Percentiles rank a stretch among this genome's conserved stretches.
These are phyloP conservation scores for Delphinapterus leucas DNA, from an alignment of 2,113 vertebrate genomes.

Conservation along the genomic window DNA sequence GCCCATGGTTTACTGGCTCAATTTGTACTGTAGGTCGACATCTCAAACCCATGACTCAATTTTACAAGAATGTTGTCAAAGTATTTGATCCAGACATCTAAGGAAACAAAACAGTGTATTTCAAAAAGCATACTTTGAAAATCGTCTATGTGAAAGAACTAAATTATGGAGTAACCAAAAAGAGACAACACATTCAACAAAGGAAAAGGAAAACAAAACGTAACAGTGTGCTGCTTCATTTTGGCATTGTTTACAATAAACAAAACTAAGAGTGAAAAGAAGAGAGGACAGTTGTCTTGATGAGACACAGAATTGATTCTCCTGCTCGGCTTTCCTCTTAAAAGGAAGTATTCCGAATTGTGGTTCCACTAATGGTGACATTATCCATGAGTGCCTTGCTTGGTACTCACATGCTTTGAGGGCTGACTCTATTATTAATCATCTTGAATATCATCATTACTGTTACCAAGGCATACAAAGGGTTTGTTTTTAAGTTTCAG, in stretches of 20 bases:
- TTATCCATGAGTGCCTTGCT: not conserved
- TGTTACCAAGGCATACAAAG: slow-evolving; percentile 2
- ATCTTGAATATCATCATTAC: slow-evolving; percentile 30
- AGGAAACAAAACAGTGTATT: not conserved
- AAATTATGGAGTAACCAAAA: not conserved
- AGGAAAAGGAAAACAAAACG: not conserved
- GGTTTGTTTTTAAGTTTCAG: slow-evolving; percentile 39
- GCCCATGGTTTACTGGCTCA: not conserved
- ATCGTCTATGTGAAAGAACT: not conserved
- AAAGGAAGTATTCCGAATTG: not conserved
- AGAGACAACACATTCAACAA: not conserved
- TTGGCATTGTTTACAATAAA: slow-evolving; percentile 19
- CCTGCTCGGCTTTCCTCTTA: not conserved
- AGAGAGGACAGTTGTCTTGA: not conserved
- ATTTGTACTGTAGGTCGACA: not conserved
- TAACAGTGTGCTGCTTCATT: not conserved
- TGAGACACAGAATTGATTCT: not conserved
- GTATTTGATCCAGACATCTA: not conserved
- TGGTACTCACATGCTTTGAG: not conserved
- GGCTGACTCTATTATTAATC: slow-evolving; percentile 1
- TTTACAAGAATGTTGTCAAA: not conserved
- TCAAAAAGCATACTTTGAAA: not conserved
- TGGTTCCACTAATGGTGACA: not conserved
- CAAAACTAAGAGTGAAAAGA: not conserved
- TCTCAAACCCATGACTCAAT: not conserved